Base-by-base conservation (phyloP, 2,113 vertebrate species). In the Sakesphorus luctuosus region DNA sequence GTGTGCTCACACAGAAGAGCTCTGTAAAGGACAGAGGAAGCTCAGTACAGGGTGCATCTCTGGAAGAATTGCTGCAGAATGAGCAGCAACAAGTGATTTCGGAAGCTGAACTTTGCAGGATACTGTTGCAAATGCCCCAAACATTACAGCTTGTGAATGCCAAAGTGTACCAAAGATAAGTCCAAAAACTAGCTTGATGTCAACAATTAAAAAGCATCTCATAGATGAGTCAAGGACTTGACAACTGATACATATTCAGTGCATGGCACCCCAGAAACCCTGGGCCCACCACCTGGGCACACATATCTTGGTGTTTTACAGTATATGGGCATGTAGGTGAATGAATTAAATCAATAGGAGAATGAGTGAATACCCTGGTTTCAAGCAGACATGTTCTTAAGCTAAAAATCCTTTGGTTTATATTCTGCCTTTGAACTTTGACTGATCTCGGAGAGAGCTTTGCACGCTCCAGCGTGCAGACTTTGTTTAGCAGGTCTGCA, bases 381-480 rank as follows among this genome's bases (percentile, higher is more conserved):
- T 71, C 72, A 83, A 69, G 31, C 56, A 61, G 18, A 31, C 50
- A 52, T 3, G 2, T 46, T 35, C 76, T 93, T 79, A 35, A 91
- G 20, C 24, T 72, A 62, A 25, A 91, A 80, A 89, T 67, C 23
- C 46, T 69, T 73, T 62, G 55, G 6, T 91, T 89, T 36, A 7
- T 67, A 58, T 76, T 83, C 66, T 82, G 61, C 50, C 69, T 85
- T 85, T 66, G 75, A 82, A 67, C 50, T 78, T 56, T 0, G 1
- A 8, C 61, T 63, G 47, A 24, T 84, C 52, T 80, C 81, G 50
- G 56, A 17, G 13, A 36, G 47, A 89, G 68, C 58, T 86, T 63
- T 76, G 68, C 58, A 19, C 0, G 0, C n/a, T 47, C 7, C 35
- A 63, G 67, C 11, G 76, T 14, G 10, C 19, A 11, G n/a, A 40